Evolutionary conservation across 2,113 vertebrate genomes (phyloP), one percentile per base, ranked within the genome.

Genomic region (Hyperopisus bebe): DNA sequence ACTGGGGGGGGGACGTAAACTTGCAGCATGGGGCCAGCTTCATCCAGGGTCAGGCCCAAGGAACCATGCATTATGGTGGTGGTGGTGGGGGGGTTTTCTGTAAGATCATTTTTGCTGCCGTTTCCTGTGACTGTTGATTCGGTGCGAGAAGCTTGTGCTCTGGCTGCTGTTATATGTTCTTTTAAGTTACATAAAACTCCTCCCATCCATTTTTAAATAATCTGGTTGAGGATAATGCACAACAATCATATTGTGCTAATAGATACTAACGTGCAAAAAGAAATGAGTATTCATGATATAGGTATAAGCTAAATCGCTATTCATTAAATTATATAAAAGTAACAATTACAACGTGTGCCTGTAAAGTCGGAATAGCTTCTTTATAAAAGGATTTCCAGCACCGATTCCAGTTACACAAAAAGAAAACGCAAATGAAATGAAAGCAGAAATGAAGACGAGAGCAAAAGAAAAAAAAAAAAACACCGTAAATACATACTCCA

Each of bases 41-140:
- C 94, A 95, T 95, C 88, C 92, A 93, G 88, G 89, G 91, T 92
- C 47, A 93, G 91, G 92, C 92, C 91, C 88, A 89, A 0, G 86
- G 91, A 89, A 91, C 93, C 90, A 66, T 35, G 91, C 90, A 90
- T 77, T 92, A 93, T 91, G 35, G 85, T 3, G n/a, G 27, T 1
- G 53, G 51, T 3, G 19, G 93, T n/a, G 92, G 85, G 51, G 89
- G 89, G 66, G 91, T 92, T 89, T 87, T 92, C 92, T 94, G 93
- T 94, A 85, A 87, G 91, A n/a, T 27, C 84, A 58, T 58, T 53
- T 83, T 47, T 83, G 80, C 8, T 21, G 5, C 9, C 7, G 17
- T 44, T 83, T 47, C 42, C 80, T 5, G 7, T 84, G 3, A 46
- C 39, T 82, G 31, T 42, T 17, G 17, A 82, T 82, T 19, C 6